Conservation (phyloP, 1,140 invertebrate species). For the Hyles euphorbiae region DNA sequence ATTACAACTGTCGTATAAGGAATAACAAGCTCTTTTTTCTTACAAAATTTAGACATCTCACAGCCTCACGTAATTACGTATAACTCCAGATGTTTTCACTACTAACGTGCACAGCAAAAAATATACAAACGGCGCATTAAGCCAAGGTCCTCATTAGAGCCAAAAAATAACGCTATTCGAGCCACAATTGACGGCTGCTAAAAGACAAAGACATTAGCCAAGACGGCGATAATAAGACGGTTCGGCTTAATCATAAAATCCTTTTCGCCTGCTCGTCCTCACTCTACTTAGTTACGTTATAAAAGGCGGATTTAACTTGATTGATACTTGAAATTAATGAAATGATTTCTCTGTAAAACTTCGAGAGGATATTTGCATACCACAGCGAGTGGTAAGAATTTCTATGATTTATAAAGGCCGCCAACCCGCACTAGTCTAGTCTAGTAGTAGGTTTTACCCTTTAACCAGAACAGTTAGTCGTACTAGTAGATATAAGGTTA, state of each 20-base stretch:
- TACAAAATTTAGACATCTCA: too few relatives aligned
- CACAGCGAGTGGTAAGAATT: too few relatives aligned
- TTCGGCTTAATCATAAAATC: conserved; percentile 25
- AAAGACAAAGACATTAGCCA: conserved; percentile 15
- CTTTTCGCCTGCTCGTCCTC: conserved; percentile 20
- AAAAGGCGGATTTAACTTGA: conserved; percentile 7
- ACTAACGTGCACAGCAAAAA: not conserved
- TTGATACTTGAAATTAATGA: conserved; percentile 16
- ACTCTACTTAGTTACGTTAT: conserved; percentile 16
- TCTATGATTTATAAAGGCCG: too few relatives aligned
- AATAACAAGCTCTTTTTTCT: too few relatives aligned
- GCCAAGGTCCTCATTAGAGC: conserved; percentile 10
- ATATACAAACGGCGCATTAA: not conserved
- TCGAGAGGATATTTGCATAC: not conserved
- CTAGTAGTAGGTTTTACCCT: too few relatives aligned
- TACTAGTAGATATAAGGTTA: too few relatives aligned
- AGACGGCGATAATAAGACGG: conserved; percentile 20
- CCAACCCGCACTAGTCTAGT: too few relatives aligned
- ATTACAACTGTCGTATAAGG: too few relatives aligned
- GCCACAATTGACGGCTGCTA: conserved; percentile 8
- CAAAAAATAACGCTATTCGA: conserved; percentile 4
- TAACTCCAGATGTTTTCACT: too few relatives aligned
- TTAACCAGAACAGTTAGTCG: too few relatives aligned
- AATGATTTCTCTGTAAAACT: too few relatives aligned
- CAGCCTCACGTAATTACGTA: too few relatives aligned